Evolutionary conservation across 1,140 invertebrate genomes (phyloP), one percentile per base, ranked within the genome.

Genomic region (Dolichoris vasculosae): DNA sequence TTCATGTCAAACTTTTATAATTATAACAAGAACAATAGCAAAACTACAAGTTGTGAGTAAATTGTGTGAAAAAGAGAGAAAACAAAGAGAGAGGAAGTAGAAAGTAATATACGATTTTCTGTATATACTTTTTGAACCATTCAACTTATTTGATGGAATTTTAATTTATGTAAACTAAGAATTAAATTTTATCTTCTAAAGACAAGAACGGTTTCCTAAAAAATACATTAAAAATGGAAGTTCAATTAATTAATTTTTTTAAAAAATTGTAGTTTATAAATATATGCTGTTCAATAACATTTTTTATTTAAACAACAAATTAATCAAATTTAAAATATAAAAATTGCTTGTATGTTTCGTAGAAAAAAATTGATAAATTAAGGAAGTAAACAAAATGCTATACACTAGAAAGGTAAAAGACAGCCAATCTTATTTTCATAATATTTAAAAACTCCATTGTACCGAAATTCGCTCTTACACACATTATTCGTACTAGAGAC

Each of bases 381-480:
- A 81, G 63, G 63, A 64, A 51, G 40, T 78, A 76, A 82, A 82
- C 23, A 26, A 15, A 20, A 71, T 51, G 32, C 51, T 69, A 78
- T 38, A 38, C 55, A 69, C 59, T 69, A 78, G 63, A 79, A 71
- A 84, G 40, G 30, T n/a, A 0, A 1, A 23, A 26, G 23, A 4
- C 20, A 13, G 7, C 2, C 3, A 59, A 6, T 26, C 9, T 2
- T 55, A 9, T 2, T 55, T 55, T 55, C 2, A 55, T 17, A 55
- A 55, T 55, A 9, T 26, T 59, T 2, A 11, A 8, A 38, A 40
- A 6, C 40, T 40, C 11, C 26, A 23, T 63, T n/a, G 23, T 32
- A 43, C 77, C 79, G 79, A 83, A 86, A 67, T 78, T 86, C 63
- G 85, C 80, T 86, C 85, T 86, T 86, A 38, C 26, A 75, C 48